Percentiles rank a stretch among this genome's conserved stretches.
Evolutionary conservation across 2,797 vertebrate genomes (phyloP).

Genomic region (Muscicapa comitata): DNA sequence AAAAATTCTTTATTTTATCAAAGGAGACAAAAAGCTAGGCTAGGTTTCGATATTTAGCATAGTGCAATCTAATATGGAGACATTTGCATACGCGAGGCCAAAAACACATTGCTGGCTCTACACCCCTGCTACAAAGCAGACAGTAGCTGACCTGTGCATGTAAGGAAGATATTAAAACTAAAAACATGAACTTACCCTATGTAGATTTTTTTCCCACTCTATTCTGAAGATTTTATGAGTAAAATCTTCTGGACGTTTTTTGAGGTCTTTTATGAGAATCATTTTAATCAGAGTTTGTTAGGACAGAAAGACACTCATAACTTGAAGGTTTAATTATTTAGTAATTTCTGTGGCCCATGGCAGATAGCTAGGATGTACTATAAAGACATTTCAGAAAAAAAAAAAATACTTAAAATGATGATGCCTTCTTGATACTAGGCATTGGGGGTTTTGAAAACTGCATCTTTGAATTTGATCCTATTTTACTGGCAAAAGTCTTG

Average conservation of each 20-base stretch:
- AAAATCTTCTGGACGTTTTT: neutral
- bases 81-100: neutral
- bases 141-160: neutral
- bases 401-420: neutral
- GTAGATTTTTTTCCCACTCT: neutral
- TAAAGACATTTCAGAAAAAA: neutral
- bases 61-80: neutral
- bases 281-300: neutral
- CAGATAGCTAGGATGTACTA: neutral
- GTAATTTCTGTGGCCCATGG: neutral
- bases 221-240: neutral
- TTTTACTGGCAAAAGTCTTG: neutral
- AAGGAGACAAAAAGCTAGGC: neutral
- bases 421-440: accelerated
- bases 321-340: neutral
- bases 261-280: neutral
- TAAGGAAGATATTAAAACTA: neutral
- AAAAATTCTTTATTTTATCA: neutral
- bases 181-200: neutral
- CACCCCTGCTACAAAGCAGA: neutral
- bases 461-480: neutral
- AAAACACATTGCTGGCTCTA: neutral
- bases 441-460: neutral
- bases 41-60: neutral
- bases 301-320: neutral